Evolutionary conservation across 1,140 invertebrate species (phyloP).

Genomic region (Macrotrachela quadricornifera): DNA sequence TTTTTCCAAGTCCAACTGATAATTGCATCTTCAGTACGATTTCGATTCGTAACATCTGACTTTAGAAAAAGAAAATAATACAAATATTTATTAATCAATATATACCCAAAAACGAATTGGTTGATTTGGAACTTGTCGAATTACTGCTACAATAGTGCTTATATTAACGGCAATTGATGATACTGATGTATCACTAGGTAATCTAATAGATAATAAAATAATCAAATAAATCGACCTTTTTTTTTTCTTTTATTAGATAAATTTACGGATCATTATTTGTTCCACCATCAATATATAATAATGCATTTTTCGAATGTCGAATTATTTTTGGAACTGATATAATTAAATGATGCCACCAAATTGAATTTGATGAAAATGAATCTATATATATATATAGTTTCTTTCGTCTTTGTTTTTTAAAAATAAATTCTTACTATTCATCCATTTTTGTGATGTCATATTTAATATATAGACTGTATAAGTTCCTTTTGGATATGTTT

Average conservation of each 20-base stretch:
- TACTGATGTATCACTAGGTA: constrained; percentile 15
- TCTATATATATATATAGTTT: too few relatives aligned
- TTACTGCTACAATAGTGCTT: constrained; percentile 13
- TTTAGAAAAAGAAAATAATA: constrained; percentile 2
- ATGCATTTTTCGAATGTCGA: constrained; percentile 11
- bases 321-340: constrained; percentile 17
- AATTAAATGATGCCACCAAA: constrained; percentile 20
- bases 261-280: constrained; percentile 11
- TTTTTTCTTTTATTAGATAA: neutral
- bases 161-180: constrained; percentile 15
- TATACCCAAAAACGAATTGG: constrained; percentile 17
- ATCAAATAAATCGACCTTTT: constrained; percentile 7
- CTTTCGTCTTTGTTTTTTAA: constrained; percentile 9
- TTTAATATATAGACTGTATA: constrained; percentile 17
- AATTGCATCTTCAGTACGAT: constrained; percentile 15
- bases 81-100: neutral
- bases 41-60: constrained; percentile 15
- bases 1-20: constrained; percentile 21
- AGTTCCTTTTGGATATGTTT: constrained; percentile 10
- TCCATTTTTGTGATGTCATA: constrained; percentile 21
- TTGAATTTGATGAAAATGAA: constrained; percentile 13
- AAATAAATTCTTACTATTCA: constrained; percentile 13
- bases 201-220: constrained; percentile 14
- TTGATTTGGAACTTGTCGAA: constrained; percentile 20
- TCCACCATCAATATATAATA: constrained; percentile 19